Conservation (phyloP, 2,888 invertebrate genomes). For the Stenolophus ochropezus region DNA sequence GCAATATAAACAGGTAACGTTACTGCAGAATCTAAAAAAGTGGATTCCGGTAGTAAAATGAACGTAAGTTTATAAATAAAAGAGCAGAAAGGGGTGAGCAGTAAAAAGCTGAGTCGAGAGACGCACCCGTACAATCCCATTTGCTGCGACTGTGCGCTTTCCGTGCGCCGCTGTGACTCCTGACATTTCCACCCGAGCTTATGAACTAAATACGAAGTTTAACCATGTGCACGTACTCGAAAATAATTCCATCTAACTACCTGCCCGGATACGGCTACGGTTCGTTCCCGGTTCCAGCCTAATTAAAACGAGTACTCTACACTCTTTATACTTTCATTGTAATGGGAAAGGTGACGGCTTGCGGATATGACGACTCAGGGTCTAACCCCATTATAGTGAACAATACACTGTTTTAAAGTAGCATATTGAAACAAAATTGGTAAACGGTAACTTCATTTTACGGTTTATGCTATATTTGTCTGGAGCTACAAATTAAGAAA, state of each 20-base stretch:
- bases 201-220: constrained; percentile 28
- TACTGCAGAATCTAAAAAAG: background rate
- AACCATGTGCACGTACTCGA: constrained; percentile 30
- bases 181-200: constrained; percentile 33
- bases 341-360: background rate
- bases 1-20: background rate
- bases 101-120: constrained; percentile 4
- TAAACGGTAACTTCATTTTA: too few species aligned
- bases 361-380: background rate
- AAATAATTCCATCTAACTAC: constrained; percentile 33
- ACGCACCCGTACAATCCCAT: constrained; percentile 9
- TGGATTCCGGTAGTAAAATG: background rate
- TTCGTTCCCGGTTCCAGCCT: background rate
- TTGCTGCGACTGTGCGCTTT: background rate
- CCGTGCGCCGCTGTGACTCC: background rate
- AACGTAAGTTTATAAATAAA: background rate
- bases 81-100: background rate
- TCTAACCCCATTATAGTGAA: too few species aligned
- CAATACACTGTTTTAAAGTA: too few species aligned
- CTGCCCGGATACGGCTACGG: background rate
- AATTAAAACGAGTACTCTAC: background rate
- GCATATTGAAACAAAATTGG: too few species aligned
- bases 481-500: too few species aligned
- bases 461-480: too few species aligned
- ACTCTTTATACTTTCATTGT: background rate